Percentiles rank a stretch among this genome's conserved stretches.
Evolutionary conservation across 2,797 vertebrate species (phyloP).

Genomic region (Eulemur coronatus): DNA sequence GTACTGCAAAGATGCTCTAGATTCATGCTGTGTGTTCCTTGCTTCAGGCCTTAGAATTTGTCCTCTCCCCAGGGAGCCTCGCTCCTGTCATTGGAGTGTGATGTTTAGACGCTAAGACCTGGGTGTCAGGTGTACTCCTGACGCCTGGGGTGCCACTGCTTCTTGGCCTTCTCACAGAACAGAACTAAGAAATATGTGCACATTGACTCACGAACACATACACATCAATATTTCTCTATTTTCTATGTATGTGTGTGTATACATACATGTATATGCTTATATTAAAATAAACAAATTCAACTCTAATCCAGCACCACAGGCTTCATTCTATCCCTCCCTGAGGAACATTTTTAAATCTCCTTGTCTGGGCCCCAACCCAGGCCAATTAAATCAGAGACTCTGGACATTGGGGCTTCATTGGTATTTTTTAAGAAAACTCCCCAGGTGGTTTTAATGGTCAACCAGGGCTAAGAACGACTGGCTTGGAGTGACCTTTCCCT

Average conservation of each 20-base stretch:
- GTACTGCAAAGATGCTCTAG: not conserved
- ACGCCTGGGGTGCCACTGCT: not conserved
- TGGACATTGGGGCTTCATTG: not conserved
- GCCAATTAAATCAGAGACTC: not conserved
- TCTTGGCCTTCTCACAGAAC: not conserved
- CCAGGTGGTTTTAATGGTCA: not conserved
- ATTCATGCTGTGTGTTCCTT: not conserved
- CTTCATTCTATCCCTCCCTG: not conserved
- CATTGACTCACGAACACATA: not conserved
- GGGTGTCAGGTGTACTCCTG: not conserved
- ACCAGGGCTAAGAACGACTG: not conserved
- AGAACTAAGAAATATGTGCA: not conserved
- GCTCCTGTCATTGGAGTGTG: not conserved
- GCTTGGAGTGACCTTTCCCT: not conserved
- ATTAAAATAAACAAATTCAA: not conserved
- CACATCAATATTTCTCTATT: not conserved
- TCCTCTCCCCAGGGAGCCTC: not conserved
- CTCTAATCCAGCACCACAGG: not conserved
- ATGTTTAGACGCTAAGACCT: not conserved
- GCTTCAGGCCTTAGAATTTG: not conserved
- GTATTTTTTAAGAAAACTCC: not conserved
- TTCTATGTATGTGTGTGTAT: not conserved
- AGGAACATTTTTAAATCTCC: not conserved
- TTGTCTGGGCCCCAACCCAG: not conserved
- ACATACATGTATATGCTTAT: not conserved